phyloP scores from a whole-genome alignment of 37 sponge, comb jelly and placozoan species.

The Geodia barretti region DNA sequence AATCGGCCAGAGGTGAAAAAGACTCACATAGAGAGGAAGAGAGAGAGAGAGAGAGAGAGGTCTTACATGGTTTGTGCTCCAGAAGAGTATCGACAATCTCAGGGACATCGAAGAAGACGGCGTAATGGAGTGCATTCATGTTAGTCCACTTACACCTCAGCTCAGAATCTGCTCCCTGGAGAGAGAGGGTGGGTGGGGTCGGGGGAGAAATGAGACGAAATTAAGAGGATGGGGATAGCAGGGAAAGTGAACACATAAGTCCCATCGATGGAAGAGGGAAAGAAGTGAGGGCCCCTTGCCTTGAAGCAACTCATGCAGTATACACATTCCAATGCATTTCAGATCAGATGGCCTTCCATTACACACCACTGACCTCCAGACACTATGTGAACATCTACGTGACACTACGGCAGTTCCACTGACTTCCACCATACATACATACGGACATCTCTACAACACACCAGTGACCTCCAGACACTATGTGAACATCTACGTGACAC shows the following conservation, averaged over 20 bases:
- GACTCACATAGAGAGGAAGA: neutral
- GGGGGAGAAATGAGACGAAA: neutral
- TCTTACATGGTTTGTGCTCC: constrained; percentile 55
- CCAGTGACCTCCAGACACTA: too few species aligned
- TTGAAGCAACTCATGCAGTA: too few species aligned
- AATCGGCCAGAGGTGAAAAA: neutral
- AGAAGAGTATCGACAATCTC: constrained; percentile 64
- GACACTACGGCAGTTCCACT: too few species aligned
- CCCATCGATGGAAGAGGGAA: neutral
- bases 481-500: too few species aligned
- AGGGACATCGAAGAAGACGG: constrained; percentile 90
- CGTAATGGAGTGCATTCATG: constrained; percentile 95
- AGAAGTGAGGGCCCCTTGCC: neutral
- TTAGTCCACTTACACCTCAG: constrained; percentile 86
- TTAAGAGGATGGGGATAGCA: neutral
- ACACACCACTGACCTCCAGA: too few species aligned
- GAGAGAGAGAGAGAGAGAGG: neutral
- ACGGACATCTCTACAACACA: too few species aligned
- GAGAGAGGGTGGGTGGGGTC: constrained; percentile 2
- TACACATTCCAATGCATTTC: too few species aligned
- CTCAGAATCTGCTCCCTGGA: constrained; percentile 80
- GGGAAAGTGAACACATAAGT: neutral
- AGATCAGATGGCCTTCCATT: too few species aligned
- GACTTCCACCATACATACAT: too few species aligned
- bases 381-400: too few species aligned